These are phyloP conservation scores for Pachycephala philippinensis DNA, from an alignment of 2,113 vertebrate species.

Conservation along the genomic window DNA sequence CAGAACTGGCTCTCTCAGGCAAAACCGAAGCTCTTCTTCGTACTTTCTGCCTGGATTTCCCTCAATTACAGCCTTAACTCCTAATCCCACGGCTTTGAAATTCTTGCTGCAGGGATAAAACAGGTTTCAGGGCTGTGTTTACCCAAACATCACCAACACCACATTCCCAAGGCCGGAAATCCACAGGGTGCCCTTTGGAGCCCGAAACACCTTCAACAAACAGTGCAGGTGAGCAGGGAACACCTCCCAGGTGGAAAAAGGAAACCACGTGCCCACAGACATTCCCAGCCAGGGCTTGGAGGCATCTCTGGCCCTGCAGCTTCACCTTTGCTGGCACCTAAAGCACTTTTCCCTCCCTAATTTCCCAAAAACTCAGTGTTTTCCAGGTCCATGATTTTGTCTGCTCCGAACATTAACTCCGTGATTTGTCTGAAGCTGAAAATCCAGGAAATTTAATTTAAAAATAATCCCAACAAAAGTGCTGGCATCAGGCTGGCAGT, in stretches of 20 bases:
- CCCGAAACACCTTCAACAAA: not conserved
- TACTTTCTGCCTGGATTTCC: not conserved
- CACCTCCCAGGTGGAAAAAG: not conserved
- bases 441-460: not conserved
- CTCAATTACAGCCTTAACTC: not conserved
- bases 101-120: not conserved
- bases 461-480: not conserved
- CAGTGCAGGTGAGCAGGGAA: not conserved
- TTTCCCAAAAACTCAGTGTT: not conserved
- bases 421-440: not conserved
- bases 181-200: not conserved
- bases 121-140: not conserved
- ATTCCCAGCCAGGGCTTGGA: not conserved
- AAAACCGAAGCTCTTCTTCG: not conserved
- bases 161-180: not conserved
- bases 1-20: not conserved
- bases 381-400: accelerated
- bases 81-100: not conserved
- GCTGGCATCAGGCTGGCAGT: not conserved
- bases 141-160: not conserved
- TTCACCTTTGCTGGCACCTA: not conserved
- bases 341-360: not conserved
- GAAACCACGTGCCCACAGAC: not conserved
- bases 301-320: not conserved
- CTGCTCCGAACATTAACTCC: not conserved